Evolutionary conservation across 2,888 invertebrate species (phyloP).

Genomic region (Pedicia rivosa): DNA sequence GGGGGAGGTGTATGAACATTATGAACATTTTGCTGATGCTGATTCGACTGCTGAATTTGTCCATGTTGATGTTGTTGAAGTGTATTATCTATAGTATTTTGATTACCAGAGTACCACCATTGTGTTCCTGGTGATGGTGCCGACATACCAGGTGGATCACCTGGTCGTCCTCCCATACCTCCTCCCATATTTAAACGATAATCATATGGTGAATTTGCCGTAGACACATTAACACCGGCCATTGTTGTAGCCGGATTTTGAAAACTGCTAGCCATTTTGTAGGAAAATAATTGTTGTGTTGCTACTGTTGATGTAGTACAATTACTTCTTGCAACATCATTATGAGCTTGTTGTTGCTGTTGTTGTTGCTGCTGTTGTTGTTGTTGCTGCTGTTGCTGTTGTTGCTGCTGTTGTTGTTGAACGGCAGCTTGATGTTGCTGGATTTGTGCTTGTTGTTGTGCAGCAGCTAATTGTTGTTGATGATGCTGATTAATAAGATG

Average conservation of each 20-base stretch:
- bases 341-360: constrained; percentile 32
- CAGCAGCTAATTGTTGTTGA: constrained; percentile 34
- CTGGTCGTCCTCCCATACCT: constrained; percentile 25
- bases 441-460: constrained; percentile 20
- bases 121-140: constrained; percentile 37
- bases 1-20: constrained; percentile 27
- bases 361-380: constrained; percentile 32
- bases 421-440: constrained; percentile 16
- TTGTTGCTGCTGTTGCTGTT: constrained; percentile 29
- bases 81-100: constrained; percentile 39
- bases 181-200: constrained; percentile 48
- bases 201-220: constrained; percentile 51
- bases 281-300: constrained; percentile 62
- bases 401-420: constrained; percentile 30
- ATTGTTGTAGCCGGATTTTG: constrained; percentile 52
- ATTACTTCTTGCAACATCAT: constrained; percentile 36
- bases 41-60: constrained; percentile 26
- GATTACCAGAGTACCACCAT: constrained; percentile 56
- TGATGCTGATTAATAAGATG: constrained; percentile 36
- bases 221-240: constrained; percentile 43
- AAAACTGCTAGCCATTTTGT: constrained; percentile 77
- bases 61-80: constrained; percentile 36
- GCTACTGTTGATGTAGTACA: constrained; percentile 40
- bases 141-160: constrained; percentile 8
- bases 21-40: constrained; percentile 26